A percentile compares a stretch with the other conserved stretches of the same genome.
phyloP scores from a whole-genome alignment of 1,140 invertebrate species.

The Penaeus vannamei region DNA sequence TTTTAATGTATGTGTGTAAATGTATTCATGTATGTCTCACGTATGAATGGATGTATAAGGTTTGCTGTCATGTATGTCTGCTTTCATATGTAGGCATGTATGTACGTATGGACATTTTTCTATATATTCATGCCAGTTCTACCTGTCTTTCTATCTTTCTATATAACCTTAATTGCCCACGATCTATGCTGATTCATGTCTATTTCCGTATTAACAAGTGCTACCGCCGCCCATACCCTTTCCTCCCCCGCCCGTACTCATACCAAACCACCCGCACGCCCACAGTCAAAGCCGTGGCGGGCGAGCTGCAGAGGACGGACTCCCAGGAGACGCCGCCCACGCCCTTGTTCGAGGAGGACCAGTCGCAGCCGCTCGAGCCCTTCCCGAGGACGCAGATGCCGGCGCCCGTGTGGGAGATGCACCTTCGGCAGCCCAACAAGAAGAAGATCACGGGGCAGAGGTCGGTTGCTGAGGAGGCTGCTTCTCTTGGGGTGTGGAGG shows the following conservation, averaged over 20 bases:
- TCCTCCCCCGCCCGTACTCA: neutral
- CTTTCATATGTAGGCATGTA: too few relatives aligned
- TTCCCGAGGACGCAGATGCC: slow-evolving; percentile 87
- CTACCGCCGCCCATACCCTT: too few relatives aligned
- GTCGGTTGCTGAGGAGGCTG: slow-evolving; percentile 69
- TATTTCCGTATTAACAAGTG: too few relatives aligned
- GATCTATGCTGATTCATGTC: too few relatives aligned
- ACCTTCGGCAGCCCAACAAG: slow-evolving; percentile 95
- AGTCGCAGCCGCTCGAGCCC: slow-evolving; percentile 91
- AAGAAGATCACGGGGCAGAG: slow-evolving; percentile 97
- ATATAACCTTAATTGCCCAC: too few relatives aligned
- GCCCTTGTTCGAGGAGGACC: slow-evolving; percentile 95
- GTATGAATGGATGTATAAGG: slow-evolving; percentile 29
- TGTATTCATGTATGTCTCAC: neutral
- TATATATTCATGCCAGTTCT: too few relatives aligned
- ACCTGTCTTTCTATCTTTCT: too few relatives aligned
- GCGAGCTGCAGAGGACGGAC: slow-evolving; percentile 74
- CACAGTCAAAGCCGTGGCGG: slow-evolving; percentile 26
- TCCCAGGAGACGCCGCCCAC: slow-evolving; percentile 88
- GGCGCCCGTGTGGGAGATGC: slow-evolving; percentile 97
- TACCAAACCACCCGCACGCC: slow-evolving; percentile 4
- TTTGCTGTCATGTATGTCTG: neutral
- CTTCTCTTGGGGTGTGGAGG: neutral
- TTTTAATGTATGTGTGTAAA: neutral
- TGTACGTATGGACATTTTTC: too few relatives aligned